Conservation (phyloP, 1,140 invertebrate species). For the Zaprionus taronus region DNA sequence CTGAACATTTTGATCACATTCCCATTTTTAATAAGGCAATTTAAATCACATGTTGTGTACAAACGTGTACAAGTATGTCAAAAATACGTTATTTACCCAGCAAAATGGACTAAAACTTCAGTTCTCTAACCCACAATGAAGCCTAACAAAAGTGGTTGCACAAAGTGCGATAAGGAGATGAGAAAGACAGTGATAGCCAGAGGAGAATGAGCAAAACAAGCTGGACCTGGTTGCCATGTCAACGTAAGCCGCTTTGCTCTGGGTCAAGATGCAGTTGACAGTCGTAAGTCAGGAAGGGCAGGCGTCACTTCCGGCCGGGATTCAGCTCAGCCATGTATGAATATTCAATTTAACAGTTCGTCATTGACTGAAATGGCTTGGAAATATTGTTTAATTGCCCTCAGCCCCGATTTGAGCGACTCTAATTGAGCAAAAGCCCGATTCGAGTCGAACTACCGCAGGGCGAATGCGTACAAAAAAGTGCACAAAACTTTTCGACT, state of each 20-base stretch:
- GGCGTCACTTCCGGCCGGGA: constrained; percentile 28
- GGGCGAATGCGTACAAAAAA: constrained; percentile 63
- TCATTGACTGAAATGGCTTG: constrained; percentile 67
- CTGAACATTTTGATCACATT: background rate
- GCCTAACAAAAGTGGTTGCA: constrained; percentile 19
- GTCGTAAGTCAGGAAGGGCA: constrained; percentile 4
- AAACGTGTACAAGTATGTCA: background rate
- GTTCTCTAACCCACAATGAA: constrained; percentile 32
- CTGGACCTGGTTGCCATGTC: constrained; percentile 53
- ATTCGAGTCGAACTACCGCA: constrained; percentile 23
- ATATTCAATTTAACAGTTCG: constrained; percentile 69
- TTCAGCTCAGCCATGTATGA: constrained; percentile 13
- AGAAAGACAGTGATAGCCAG: background rate
- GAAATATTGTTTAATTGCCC: constrained; percentile 78
- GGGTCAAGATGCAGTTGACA: constrained; percentile 69
- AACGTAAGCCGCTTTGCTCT: constrained; percentile 77
- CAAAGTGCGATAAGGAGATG: background rate
- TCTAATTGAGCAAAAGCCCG: constrained; percentile 73
- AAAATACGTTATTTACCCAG: background rate
- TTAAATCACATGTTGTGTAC: background rate
- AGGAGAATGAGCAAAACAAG: background rate
- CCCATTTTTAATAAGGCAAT: background rate
- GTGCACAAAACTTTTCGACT: constrained; percentile 56
- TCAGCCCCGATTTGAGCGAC: constrained; percentile 62
- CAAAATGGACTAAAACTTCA: background rate